Evolutionary conservation across 2,888 invertebrate genomes (phyloP).

Genomic region (Protula sp.): DNA sequence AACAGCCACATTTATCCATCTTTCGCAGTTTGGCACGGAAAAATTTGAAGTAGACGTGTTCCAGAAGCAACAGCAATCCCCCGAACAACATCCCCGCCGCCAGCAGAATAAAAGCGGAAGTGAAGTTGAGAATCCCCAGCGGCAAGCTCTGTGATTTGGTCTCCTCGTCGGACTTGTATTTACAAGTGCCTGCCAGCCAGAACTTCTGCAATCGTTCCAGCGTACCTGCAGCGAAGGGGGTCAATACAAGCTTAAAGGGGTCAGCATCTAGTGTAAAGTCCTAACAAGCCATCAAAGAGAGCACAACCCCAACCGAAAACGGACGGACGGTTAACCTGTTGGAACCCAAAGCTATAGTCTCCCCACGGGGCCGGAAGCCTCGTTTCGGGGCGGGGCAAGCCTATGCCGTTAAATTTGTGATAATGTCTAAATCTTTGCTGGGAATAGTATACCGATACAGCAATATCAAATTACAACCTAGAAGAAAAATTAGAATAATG

Average conservation of each 20-base stretch:
- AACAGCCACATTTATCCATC: constrained; percentile 79
- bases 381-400: too few species aligned
- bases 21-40: constrained; percentile 44
- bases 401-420: too few species aligned
- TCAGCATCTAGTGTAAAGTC: neutral
- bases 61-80: constrained; percentile 76
- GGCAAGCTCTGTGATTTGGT: constrained; percentile 63
- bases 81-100: constrained; percentile 91
- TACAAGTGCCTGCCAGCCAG: constrained; percentile 96
- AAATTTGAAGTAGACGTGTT: constrained; percentile 93
- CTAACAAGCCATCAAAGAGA: too few species aligned
- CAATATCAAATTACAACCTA: too few species aligned
- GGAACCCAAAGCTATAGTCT: too few species aligned
- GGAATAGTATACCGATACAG: too few species aligned
- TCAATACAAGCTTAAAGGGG: neutral
- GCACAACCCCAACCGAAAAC: too few species aligned
- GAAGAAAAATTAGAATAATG: too few species aligned
- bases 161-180: constrained; percentile 77
- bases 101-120: constrained; percentile 90
- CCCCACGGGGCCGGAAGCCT: too few species aligned
- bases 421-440: too few species aligned
- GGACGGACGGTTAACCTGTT: too few species aligned
- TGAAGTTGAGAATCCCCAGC: constrained; percentile 71
- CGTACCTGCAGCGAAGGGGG: neutral
- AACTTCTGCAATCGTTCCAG: constrained; percentile 81